phyloP scores from a whole-genome alignment of 2,113 vertebrate species.

The Hippocampus mohnikei region DNA sequence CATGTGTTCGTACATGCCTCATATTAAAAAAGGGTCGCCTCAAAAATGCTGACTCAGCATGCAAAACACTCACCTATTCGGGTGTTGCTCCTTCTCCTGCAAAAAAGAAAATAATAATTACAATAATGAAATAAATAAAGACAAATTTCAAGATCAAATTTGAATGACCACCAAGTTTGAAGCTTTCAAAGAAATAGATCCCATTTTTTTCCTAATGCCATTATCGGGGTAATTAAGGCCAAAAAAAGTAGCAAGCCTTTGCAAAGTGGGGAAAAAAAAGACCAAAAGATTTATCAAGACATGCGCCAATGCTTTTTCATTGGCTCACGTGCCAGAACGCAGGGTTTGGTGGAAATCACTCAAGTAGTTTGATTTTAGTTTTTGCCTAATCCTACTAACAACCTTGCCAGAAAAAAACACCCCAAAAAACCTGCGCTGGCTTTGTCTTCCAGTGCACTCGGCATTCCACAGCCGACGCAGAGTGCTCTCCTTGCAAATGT shows the following conservation, averaged over 20 bases:
- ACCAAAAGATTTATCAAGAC: not conserved
- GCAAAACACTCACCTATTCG: slow-evolving; percentile 66
- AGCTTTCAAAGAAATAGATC: not conserved
- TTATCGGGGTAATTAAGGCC: too few species aligned
- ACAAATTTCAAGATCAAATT: not conserved
- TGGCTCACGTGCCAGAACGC: not conserved
- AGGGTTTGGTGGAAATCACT: not conserved
- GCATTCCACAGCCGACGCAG: slow-evolving; percentile 1
- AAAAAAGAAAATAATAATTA: slow-evolving; percentile 16
- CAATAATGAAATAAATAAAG: slow-evolving; percentile 7
- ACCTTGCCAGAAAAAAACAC: not conserved
- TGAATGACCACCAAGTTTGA: not conserved
- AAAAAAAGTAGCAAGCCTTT: too few species aligned
- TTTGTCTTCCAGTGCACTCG: slow-evolving; percentile 5
- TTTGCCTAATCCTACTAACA: not conserved
- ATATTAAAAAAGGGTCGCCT: slow-evolving; percentile 53
- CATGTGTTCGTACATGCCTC: slow-evolving; percentile 4
- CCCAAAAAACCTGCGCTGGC: not conserved
- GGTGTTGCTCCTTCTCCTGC: slow-evolving; percentile 59
- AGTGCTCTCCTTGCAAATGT: slow-evolving; percentile 24
- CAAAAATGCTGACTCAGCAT: slow-evolving; percentile 20
- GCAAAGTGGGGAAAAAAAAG: too few species aligned
- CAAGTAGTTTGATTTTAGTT: not conserved
- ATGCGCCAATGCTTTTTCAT: not conserved
- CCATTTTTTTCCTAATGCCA: too few species aligned